A percentile compares a stretch with the other conserved stretches of the same genome.
Evolutionary conservation across 1,140 invertebrate genomes (phyloP).

Genomic region (Thaumetopoea pityocampa): DNA sequence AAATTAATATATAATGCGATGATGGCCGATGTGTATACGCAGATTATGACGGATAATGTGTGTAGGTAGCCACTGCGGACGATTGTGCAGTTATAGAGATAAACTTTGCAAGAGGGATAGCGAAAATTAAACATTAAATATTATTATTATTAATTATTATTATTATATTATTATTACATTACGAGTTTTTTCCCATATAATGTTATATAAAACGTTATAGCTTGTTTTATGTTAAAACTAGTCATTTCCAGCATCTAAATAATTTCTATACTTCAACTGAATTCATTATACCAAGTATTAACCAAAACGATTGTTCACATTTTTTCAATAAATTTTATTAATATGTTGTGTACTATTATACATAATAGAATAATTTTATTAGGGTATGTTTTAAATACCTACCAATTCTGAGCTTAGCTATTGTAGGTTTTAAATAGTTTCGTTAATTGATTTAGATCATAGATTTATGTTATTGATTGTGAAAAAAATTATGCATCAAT

Average conservation of each 20-base stretch:
- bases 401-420: slow-evolving; percentile 38
- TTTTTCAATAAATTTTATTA: slow-evolving; percentile 71
- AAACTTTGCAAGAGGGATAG: too few species aligned
- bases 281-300: slow-evolving; percentile 63
- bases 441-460: slow-evolving; percentile 37
- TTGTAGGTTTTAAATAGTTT: slow-evolving; percentile 27
- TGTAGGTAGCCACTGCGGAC: too few species aligned
- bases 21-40: too few species aligned
- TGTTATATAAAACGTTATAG: slow-evolving; percentile 1
- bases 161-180: too few species aligned
- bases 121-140: too few species aligned
- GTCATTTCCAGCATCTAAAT: slow-evolving; percentile 34
- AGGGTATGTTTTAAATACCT: slow-evolving; percentile 46
- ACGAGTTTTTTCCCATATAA: too few species aligned
- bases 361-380: slow-evolving; percentile 45
- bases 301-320: slow-evolving; percentile 68
- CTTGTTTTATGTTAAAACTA: slow-evolving; percentile 22
- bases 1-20: too few species aligned
- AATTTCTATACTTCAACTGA: slow-evolving; percentile 23
- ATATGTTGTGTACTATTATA: slow-evolving; percentile 58
- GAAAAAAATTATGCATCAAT: too few species aligned
- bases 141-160: too few species aligned
- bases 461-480: slow-evolving; percentile 24
- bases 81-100: too few species aligned
- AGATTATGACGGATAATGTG: too few species aligned